phyloP scores from a whole-genome alignment of 2,888 invertebrate species.

The Cephonodes hylas region DNA sequence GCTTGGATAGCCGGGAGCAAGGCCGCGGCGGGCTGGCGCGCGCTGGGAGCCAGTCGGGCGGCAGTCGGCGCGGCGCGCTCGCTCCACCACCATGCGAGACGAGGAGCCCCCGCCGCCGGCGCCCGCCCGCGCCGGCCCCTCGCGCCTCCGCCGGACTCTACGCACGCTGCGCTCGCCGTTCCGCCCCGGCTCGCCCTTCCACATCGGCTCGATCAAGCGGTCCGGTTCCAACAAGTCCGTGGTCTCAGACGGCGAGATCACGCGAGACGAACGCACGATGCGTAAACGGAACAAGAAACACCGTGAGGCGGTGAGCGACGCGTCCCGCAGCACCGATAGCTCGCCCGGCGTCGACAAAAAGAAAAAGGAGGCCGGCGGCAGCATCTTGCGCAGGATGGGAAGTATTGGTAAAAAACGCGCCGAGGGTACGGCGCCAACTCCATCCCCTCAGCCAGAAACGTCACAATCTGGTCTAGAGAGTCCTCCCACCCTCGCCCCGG shows the following conservation, averaged over 20 bases:
- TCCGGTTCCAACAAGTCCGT: constrained; percentile 68
- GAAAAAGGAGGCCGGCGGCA: constrained; percentile 57
- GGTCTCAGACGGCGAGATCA: constrained; percentile 74
- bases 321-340: constrained; percentile 62
- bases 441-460: constrained; percentile 37
- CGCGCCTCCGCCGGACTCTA: constrained; percentile 74
- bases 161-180: constrained; percentile 75
- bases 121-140: constrained; percentile 48
- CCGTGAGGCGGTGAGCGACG: constrained; percentile 60
- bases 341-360: constrained; percentile 63
- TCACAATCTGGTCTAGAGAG: constrained; percentile 30
- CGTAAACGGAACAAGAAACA: constrained; percentile 76
- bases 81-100: constrained; percentile 61
- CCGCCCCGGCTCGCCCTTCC: constrained; percentile 77
- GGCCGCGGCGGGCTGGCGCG: constrained; percentile 36
- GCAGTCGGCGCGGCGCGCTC: constrained; percentile 58
- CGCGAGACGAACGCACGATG: constrained; percentile 75
- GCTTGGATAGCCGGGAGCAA: constrained; percentile 57
- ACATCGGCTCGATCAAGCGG: constrained; percentile 73
- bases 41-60: constrained; percentile 37
- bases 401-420: constrained; percentile 65
- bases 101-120: constrained; percentile 56
- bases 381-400: constrained; percentile 66
- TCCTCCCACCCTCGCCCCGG: constrained; percentile 19
- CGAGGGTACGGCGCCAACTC: constrained; percentile 44